phyloP scores from a whole-genome alignment of 2,113 vertebrate species.

The Terrapene triunguis region DNA sequence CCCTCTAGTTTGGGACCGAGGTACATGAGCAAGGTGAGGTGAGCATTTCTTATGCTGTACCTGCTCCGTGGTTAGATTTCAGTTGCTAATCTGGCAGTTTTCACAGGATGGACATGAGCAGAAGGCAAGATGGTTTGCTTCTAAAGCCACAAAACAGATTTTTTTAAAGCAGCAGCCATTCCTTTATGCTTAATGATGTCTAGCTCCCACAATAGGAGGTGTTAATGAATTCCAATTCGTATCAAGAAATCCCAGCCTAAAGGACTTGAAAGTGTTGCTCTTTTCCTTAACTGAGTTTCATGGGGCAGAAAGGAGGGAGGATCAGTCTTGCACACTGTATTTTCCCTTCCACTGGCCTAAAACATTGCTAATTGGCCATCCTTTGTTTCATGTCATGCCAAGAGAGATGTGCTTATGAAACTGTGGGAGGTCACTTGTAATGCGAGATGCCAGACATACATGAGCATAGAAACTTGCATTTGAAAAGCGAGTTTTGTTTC shows the following conservation, averaged over 20 bases:
- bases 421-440: neutral
- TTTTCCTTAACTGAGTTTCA: neutral
- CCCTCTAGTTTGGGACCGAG: neutral
- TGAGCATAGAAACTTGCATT: neutral
- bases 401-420: neutral
- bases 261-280: fast-evolving
- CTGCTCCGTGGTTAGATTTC: fast-evolving
- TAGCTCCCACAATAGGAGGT: fast-evolving
- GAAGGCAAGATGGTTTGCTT: neutral
- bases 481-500: neutral
- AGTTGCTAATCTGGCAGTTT: fast-evolving
- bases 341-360: neutral
- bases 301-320: neutral
- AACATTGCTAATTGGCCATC: neutral
- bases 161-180: neutral
- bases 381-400: fast-evolving
- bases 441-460: neutral
- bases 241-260: neutral
- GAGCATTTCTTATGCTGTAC: neutral
- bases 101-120: fast-evolving
- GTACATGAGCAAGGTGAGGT: neutral
- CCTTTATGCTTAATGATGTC: fast-evolving
- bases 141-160: neutral
- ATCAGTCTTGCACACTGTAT: neutral
- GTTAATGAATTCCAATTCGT: neutral